phyloP scores from a whole-genome alignment of 2,888 invertebrate genomes.

The Caenorhabditis auriculariae region DNA sequence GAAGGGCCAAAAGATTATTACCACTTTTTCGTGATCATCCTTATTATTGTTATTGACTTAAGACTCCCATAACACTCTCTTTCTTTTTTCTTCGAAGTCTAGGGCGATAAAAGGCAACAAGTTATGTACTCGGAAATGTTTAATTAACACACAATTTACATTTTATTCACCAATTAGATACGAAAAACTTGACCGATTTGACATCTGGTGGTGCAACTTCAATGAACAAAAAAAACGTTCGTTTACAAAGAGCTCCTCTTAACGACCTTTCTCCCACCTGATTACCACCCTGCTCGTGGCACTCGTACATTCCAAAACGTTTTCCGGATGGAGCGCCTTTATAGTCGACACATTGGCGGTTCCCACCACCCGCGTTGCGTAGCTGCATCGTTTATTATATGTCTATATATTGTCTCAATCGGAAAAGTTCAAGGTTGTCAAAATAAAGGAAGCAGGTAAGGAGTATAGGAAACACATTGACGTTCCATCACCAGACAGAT shows the following conservation, averaged over 20 bases:
- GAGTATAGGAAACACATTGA: no score
- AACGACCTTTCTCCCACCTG: constrained; percentile 75
- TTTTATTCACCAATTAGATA: no score
- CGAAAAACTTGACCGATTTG: neutral
- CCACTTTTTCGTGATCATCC: no score
- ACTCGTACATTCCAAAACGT: constrained; percentile 77
- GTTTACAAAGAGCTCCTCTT: neutral
- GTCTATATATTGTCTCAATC: neutral
- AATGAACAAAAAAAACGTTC: neutral
- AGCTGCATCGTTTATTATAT: constrained; percentile 32
- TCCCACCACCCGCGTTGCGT: constrained; percentile 60
- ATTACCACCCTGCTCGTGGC: constrained; percentile 98
- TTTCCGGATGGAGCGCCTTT: constrained; percentile 39
- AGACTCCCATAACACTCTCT: no score
- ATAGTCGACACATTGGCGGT: constrained; percentile 62
- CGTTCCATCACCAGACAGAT: no score
- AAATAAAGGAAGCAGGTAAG: no score
- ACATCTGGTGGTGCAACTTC: neutral
- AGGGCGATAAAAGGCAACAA: neutral
- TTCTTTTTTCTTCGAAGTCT: neutral
- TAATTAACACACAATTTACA: no score
- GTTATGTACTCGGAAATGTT: no score
- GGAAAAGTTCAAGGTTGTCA: constrained; percentile 1
- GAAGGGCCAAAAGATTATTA: no score
- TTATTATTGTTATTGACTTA: no score